Percentiles rank a stretch among this genome's conserved stretches.
These are phyloP conservation scores for Anguilla anguilla DNA, from an alignment of 2,797 vertebrate species.

Conservation along the genomic window DNA sequence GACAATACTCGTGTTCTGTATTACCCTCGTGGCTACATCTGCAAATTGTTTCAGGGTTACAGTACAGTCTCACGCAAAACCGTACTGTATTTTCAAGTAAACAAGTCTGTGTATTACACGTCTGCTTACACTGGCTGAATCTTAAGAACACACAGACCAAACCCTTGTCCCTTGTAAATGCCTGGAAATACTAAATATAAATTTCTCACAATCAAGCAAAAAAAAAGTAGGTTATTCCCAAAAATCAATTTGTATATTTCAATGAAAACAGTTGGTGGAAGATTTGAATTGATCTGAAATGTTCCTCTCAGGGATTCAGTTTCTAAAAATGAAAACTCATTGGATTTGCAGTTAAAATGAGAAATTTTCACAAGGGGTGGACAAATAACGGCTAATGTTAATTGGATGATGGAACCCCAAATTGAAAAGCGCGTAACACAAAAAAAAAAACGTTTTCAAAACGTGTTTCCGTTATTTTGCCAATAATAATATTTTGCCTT, in stretches of 20 bases:
- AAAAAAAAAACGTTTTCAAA: constrained; percentile 38
- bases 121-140: neutral
- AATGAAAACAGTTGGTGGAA: neutral
- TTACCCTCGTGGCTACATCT: neutral
- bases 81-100: neutral
- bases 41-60: neutral
- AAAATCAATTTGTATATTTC: neutral
- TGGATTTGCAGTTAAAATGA: neutral
- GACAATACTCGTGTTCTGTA: neutral
- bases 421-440: constrained; percentile 50
- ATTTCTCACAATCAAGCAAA: neutral
- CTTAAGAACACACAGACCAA: neutral
- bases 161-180: neutral
- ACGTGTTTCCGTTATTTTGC: neutral
- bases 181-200: neutral
- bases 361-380: neutral
- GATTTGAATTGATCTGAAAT: neutral
- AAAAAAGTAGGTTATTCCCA: neutral
- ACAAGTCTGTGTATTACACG: neutral
- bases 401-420: neutral
- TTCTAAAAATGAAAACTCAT: neutral
- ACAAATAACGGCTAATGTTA: neutral
- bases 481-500: neutral
- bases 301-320: neutral
- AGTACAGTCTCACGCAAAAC: neutral